A percentile compares a stretch with the other conserved stretches of the same genome.
Conservation (phyloP, 2,888 invertebrate species). For the Rotaria macrura region DNA sequence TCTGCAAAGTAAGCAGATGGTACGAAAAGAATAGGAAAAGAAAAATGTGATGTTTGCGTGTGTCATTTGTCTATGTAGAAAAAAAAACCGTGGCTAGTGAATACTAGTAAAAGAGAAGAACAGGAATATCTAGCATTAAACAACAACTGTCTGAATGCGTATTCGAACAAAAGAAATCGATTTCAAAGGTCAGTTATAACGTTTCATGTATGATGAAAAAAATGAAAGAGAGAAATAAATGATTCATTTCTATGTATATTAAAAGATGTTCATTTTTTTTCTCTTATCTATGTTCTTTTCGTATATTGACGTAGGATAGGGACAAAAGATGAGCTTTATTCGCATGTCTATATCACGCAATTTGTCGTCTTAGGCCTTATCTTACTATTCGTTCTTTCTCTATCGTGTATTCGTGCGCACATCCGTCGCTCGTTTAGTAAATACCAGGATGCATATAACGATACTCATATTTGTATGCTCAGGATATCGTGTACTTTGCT, state of each 20-base stretch:
- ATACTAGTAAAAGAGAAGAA: neutral
- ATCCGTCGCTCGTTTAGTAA: constrained; percentile 12
- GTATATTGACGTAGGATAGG: neutral
- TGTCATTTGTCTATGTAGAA: neutral
- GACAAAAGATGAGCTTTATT: constrained; percentile 1
- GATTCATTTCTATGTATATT: neutral
- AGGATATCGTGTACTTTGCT: neutral
- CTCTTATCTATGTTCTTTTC: neutral
- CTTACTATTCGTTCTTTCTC: neutral
- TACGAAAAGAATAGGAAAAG: neutral
- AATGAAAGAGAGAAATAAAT: neutral
- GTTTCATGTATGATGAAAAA: neutral
- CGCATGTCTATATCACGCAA: constrained; percentile 3
- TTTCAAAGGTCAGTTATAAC: neutral
- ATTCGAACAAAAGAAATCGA: neutral
- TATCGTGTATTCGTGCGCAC: neutral
- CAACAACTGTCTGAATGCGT: neutral
- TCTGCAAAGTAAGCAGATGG: neutral
- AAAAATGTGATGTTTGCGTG: neutral
- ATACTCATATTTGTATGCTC: constrained; percentile 8
- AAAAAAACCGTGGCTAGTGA: neutral
- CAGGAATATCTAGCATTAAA: neutral
- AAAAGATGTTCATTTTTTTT: neutral
- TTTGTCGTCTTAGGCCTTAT: neutral
- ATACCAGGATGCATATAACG: neutral